These are phyloP conservation scores for Choloepus didactylus DNA, from an alignment of 2,797 vertebrate genomes.

Conservation along the genomic window DNA sequence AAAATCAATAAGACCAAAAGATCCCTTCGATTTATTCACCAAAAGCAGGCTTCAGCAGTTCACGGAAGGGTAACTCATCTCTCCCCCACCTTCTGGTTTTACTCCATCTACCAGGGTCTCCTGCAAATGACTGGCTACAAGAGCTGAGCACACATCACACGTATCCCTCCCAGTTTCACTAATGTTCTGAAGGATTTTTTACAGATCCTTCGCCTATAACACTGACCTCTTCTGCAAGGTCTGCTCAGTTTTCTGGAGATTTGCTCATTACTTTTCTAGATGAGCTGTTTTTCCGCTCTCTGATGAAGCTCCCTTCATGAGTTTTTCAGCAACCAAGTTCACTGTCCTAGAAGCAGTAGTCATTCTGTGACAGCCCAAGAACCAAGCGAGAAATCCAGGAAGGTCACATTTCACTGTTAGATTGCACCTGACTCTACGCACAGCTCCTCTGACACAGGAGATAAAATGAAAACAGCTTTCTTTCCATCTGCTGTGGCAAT, in stretches of 20 bases:
- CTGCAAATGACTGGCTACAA: too few relatives aligned
- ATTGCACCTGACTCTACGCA: background rate
- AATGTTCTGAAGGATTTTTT: background rate
- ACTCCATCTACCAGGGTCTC: background rate
- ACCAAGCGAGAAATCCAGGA: background rate
- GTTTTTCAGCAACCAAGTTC: background rate
- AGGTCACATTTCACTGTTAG: background rate
- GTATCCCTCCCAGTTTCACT: rapidly evolving
- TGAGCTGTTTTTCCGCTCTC: background rate
- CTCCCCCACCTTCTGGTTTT: background rate
- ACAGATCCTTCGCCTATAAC: background rate
- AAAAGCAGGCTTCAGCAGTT: background rate
- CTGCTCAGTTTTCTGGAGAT: background rate
- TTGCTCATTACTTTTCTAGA: background rate
- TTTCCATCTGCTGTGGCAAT: background rate
- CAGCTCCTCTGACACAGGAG: background rate
- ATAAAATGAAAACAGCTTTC: background rate
- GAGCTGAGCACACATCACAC: rapidly evolving
- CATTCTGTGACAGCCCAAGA: background rate
- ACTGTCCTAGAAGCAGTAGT: background rate
- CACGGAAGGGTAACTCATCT: background rate
- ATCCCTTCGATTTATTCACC: background rate
- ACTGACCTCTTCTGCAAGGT: background rate
- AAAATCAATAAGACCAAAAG: background rate
- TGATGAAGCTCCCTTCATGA: background rate